Evolutionary conservation across 2,888 invertebrate genomes (phyloP).

Genomic region (Hanleya hanleyi): DNA sequence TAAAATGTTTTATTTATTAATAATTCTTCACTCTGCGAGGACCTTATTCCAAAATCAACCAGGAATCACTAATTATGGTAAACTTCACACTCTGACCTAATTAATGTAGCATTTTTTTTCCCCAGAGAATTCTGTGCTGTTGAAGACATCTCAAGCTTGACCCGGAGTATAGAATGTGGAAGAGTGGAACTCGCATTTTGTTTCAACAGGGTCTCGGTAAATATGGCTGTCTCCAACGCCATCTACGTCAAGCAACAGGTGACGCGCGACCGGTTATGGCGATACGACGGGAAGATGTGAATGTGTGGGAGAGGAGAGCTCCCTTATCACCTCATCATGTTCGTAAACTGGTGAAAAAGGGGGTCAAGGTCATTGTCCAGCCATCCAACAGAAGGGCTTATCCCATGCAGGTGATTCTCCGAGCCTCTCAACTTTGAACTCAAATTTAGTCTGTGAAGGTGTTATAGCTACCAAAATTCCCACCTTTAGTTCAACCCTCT

Average conservation of each 20-base stretch:
- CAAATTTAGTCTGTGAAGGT: no score
- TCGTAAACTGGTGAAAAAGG: slow-evolving; percentile 88
- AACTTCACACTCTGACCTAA: no score
- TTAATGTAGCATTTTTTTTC: no score
- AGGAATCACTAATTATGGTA: no score
- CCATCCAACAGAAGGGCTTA: slow-evolving; percentile 98
- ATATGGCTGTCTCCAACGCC: not conserved
- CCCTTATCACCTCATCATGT: slow-evolving; percentile 96
- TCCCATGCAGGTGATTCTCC: slow-evolving; percentile 94
- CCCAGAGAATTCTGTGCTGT: no score
- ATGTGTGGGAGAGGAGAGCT: slow-evolving; percentile 83
- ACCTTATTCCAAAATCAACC: no score
- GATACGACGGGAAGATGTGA: slow-evolving; percentile 75
- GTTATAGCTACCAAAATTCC: no score
- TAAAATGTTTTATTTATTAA: no score
- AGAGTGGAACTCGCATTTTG: not conserved
- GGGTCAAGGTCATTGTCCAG: slow-evolving; percentile 94
- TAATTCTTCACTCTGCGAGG: no score
- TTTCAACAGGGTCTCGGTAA: not conserved
- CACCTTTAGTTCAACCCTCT: no score
- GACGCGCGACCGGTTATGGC: slow-evolving; percentile 45
- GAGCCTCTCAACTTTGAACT: no score
- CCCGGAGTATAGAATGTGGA: slow-evolving; percentile 10
- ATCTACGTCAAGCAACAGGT: not conserved
- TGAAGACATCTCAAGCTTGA: no score